A percentile compares a stretch with the other conserved stretches of the same genome.
phyloP scores from a whole-genome alignment of 2,113 vertebrate genomes.

The Conger conger region DNA sequence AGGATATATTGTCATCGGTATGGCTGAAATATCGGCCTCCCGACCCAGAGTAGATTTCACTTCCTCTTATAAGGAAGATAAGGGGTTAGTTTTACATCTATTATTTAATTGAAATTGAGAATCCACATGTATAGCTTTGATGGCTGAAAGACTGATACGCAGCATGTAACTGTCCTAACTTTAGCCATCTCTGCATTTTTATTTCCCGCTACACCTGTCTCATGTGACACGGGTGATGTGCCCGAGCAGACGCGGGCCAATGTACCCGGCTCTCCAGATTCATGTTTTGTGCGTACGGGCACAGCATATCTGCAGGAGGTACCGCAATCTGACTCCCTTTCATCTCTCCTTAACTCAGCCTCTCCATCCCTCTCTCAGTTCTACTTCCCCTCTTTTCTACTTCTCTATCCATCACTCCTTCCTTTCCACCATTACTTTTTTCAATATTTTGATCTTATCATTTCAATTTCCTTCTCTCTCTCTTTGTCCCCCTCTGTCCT shows the following conservation, averaged over 20 bases:
- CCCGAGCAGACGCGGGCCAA: neutral
- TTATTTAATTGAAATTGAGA: neutral
- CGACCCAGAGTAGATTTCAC: neutral
- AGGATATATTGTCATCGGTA: neutral
- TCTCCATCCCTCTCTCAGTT: neutral
- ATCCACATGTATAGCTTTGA: neutral
- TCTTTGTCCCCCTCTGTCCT: neutral
- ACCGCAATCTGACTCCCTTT: neutral
- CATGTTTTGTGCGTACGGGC: neutral
- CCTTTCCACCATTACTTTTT: neutral
- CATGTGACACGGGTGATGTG: neutral
- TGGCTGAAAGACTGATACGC: neutral
- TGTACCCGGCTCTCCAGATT: neutral
- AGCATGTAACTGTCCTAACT: neutral
- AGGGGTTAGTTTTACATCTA: neutral
- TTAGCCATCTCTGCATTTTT: neutral
- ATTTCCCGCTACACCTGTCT: too few species aligned
- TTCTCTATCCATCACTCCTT: neutral
- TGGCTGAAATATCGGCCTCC: neutral
- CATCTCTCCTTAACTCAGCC: neutral
- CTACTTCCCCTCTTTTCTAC: neutral
- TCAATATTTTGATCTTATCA: neutral
- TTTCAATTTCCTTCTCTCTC: neutral
- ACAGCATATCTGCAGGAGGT: conserved; percentile 10
- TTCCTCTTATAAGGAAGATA: neutral